Percentiles rank a stretch among this genome's conserved stretches.
phyloP scores from a whole-genome alignment of 1,140 invertebrate genomes.

The Ceratina calcarata region DNA sequence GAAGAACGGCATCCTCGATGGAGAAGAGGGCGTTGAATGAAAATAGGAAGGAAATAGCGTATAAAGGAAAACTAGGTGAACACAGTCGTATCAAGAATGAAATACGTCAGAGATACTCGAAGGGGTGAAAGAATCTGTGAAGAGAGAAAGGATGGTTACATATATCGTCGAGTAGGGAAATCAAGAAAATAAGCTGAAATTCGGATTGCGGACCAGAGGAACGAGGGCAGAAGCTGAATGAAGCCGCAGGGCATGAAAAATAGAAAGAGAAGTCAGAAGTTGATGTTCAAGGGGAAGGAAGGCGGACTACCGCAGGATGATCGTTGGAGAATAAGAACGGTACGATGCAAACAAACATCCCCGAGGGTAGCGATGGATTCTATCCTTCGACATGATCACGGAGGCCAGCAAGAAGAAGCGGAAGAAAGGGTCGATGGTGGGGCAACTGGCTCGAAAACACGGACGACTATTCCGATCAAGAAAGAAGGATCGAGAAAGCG shows the following conservation, averaged over 20 bases:
- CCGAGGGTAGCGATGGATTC: neutral
- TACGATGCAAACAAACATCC: conserved; percentile 4
- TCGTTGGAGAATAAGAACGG: neutral
- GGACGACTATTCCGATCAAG: conserved; percentile 39
- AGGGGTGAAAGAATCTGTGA: neutral
- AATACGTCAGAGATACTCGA: neutral
- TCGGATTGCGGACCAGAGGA: neutral
- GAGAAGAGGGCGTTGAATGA: neutral
- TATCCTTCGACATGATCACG: neutral
- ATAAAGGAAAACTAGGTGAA: neutral
- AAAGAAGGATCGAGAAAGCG: conserved; percentile 32
- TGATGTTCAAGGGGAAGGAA: neutral
- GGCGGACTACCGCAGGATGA: neutral
- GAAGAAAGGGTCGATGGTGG: neutral
- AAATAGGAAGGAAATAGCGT: neutral
- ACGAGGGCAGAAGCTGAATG: too few relatives aligned
- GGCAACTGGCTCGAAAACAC: conserved; percentile 39
- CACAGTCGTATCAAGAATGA: too few relatives aligned
- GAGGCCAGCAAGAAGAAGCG: neutral
- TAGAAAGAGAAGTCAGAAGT: too few relatives aligned
- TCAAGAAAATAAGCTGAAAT: neutral
- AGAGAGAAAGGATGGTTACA: too few relatives aligned
- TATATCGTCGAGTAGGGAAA: too few relatives aligned
- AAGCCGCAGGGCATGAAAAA: too few relatives aligned
- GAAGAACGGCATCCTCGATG: neutral